phyloP scores from a whole-genome alignment of 2,888 invertebrate species.

The Micoletzkya japonica region DNA sequence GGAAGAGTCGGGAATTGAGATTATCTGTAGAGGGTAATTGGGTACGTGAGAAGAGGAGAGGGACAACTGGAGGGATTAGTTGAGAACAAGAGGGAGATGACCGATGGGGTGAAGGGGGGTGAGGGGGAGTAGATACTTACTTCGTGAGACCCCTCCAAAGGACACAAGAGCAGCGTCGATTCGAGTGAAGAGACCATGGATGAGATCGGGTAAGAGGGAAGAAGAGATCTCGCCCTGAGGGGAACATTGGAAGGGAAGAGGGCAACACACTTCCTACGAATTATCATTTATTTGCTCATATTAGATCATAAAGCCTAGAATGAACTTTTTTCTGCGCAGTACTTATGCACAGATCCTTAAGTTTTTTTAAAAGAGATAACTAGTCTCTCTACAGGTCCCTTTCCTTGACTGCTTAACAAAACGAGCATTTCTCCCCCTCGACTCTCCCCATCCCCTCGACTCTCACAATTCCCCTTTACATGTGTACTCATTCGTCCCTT shows the following conservation, averaged over 20 bases:
- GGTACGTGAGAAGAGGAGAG: slow-evolving; percentile 3
- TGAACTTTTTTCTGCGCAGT: too few species aligned
- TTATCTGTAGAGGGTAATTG: not conserved
- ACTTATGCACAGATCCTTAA: not conserved
- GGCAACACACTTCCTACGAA: too few species aligned
- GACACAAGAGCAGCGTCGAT: slow-evolving; percentile 67
- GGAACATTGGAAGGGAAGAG: too few species aligned
- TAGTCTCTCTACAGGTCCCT: not conserved
- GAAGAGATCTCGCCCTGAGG: slow-evolving; percentile 88
- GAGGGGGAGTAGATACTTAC: slow-evolving; percentile 28
- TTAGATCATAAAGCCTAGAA: too few species aligned
- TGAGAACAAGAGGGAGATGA: slow-evolving; percentile 1
- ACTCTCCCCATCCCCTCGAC: too few species aligned
- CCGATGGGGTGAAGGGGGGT: not conserved
- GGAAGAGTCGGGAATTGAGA: slow-evolving; percentile 9
- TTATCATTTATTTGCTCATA: too few species aligned
- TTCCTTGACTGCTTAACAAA: too few species aligned
- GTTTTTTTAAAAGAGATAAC: not conserved
- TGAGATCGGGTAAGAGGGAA: slow-evolving; percentile 86
- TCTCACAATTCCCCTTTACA: too few species aligned
- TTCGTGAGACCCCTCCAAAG: slow-evolving; percentile 63
- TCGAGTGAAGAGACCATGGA: slow-evolving; percentile 75
- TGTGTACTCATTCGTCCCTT: too few species aligned
- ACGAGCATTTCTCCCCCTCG: too few species aligned
- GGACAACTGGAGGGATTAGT: slow-evolving; percentile 1